Base-by-base conservation (phyloP, 2,888 invertebrate genomes). In the Neria commutata region DNA sequence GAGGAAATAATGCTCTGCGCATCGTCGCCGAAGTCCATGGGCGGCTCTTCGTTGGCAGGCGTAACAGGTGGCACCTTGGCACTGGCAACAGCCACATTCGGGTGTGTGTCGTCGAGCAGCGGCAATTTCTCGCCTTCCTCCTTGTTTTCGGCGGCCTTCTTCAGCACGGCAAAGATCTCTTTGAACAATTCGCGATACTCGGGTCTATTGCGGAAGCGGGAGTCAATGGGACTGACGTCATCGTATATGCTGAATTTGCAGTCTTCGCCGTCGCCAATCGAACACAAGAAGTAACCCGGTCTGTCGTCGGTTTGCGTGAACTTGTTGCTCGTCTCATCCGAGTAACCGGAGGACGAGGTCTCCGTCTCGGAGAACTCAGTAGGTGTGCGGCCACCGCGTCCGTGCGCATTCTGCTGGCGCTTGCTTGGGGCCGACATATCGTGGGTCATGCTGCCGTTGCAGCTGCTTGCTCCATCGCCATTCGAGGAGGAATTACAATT, bases 221-320 rank as follows among this genome's bases (percentile, higher is more conserved):
- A 89, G 73, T 92, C 91, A 77, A 92, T 88, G 0, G 91, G 90
- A 72, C 88, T 91, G 52, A 86, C 90, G 75, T 91, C 90, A 72
- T 91, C 91, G 75, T 92, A 93, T 75, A 92, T 92, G 78, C 91
- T 92, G 77, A 92, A 91, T 67, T 90, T 89, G 78, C 91, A 92
- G 76, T 92, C 91, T 68, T 92, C 92, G 11, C 92, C 92, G 75
- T 92, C 92, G 53, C 90, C 91, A 62, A 93, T 92, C 1, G 91
- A 91, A 82, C 92, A 92, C 52, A 93, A 83, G 80, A 92, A 90
- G 16, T 90, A 91, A n/a, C 92, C 92, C 0, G 90, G 88, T 11
- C 90, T 84, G 62, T 87, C 86, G 63, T 92, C 92, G 0, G 93
- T 94, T 76, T 94, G 93, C 3, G 93, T 93, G 2, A 86, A 86